Percentiles rank a stretch among this genome's conserved stretches.
Evolutionary conservation across 2,888 invertebrate genomes (phyloP).

Genomic region (Mactromeris polynyma): DNA sequence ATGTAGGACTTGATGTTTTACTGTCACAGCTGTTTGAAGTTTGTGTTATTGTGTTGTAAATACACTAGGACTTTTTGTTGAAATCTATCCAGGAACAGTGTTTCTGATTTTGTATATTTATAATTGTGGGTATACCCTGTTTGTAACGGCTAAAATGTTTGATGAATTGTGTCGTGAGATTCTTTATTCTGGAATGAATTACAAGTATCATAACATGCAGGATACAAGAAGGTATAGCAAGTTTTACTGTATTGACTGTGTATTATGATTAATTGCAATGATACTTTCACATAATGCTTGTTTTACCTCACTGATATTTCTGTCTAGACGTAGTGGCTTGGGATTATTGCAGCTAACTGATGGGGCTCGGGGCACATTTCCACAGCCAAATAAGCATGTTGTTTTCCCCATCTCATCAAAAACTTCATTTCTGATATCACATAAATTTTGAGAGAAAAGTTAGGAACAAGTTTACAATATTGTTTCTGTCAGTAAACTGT

Average conservation of each 20-base stretch:
- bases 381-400: too few species aligned
- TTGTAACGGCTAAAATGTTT: slow-evolving; percentile 21
- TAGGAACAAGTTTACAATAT: too few species aligned
- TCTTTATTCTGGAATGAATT: slow-evolving; percentile 29
- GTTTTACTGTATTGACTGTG: neutral
- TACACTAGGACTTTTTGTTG: neutral
- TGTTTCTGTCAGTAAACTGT: too few species aligned
- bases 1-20: neutral
- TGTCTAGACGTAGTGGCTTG: too few species aligned
- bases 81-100: neutral
- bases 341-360: too few species aligned
- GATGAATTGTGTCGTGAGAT: slow-evolving; percentile 40
- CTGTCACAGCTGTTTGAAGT: neutral
- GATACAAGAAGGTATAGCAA: neutral
- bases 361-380: too few species aligned
- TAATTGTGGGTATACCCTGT: neutral
- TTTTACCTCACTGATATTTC: too few species aligned
- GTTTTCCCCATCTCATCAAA: too few species aligned
- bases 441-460: too few species aligned
- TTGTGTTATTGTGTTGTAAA: neutral
- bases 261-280: too few species aligned
- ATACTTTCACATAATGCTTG: too few species aligned
- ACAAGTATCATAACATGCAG: neutral
- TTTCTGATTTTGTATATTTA: neutral
- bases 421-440: too few species aligned